Evolutionary conservation across 2,113 vertebrate species (phyloP), one percentile per base, ranked within the genome.

Genomic region (Clarias macrocephalus): DNA sequence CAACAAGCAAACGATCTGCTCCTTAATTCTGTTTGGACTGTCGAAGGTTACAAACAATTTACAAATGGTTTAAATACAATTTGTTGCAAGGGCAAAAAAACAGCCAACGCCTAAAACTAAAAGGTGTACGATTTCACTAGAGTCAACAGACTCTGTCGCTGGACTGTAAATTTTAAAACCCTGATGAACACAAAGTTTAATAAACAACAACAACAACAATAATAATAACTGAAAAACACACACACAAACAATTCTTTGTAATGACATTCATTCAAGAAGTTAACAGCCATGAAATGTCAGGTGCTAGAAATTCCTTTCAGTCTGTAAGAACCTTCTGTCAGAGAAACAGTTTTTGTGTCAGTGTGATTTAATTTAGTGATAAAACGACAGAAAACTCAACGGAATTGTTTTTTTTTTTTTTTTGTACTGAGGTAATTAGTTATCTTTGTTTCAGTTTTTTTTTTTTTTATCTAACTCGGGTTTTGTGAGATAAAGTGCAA

Each of bases 61-160:
- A 82, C 84, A 88, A 88, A 81, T 70, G 73, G 85, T 89, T 93
- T 93, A 93, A 90, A 94, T 91, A 92, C 88, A 88, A 76, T 90
- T 93, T 93, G 92, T 94, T 91, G 91, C 82, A 89, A 91, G 83
- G 18, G 10, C 15, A 52, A 54, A 60, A 91, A 92, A 89, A 88
- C 89, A 87, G 87, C 90, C 89, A 87, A 87, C 90, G 95, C 92
- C 96, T 96, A 96, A 95, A 94, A 96, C 95, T 96, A 93, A 2
- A 91, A 93, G 95, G 95, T 95, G 95, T 95, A 94, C 91, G 85
- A 87, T 96, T 96, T 95, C 95, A 95, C 89, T 92, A 88, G 88
- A 90, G 91, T 94, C 91, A 91, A 93, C 86, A 93, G 83, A 93
- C 92, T 94, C 90, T 87, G 91, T 89, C 89, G 83, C 73, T 92